Evolutionary conservation across 2,113 vertebrate species (phyloP), one percentile per base, ranked within the genome.

Genomic region (Aptenodytes forsteri): DNA sequence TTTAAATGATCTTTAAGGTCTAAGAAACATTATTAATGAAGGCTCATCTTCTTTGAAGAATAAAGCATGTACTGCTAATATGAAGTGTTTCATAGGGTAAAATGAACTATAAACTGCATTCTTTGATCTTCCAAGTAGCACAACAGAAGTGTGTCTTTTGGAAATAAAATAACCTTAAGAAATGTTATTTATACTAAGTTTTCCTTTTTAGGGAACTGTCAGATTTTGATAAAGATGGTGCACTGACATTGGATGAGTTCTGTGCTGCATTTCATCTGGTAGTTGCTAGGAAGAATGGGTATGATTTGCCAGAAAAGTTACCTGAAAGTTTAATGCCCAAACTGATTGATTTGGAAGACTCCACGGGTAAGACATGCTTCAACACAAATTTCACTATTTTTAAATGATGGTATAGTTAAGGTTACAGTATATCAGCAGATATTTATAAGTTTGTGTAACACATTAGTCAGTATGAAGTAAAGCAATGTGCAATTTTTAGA

Each of bases 241-340:
- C 99, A 3, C 97, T 99, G 98, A 99, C 99, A 66, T 97, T 99
- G 98, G 99, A 99, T 19, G 99, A 99, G 97, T 99, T 99, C 97
- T 99, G 99, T 92, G 99, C 99, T 70, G 99, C 99, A 75, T 99
- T 99, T 98, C 99, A 99, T 97, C 98, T 99, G 90, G 99, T 99
- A 65, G 99, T 99, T 93, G 99, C 99, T 93, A 98, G 99, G 94
- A 99, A 99, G 98, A 99, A 99, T 64, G 99, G 99, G 72, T 99
- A 99, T 95, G 99, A 99, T 96, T 99, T 99, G 94, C 99, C 99
- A 4, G 99, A 99, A 98, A 99, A 99, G 96, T 98, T 99, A 90
- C 99, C 99, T 10, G 99, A 99, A 98, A 99, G 99, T 98, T 98
- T 99, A 97, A 99, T 99, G 99, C 99, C 99, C 98, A 99, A 99